Base-by-base conservation (phyloP, 2,113 vertebrate genomes). In the Rhynchomys soricoides region DNA sequence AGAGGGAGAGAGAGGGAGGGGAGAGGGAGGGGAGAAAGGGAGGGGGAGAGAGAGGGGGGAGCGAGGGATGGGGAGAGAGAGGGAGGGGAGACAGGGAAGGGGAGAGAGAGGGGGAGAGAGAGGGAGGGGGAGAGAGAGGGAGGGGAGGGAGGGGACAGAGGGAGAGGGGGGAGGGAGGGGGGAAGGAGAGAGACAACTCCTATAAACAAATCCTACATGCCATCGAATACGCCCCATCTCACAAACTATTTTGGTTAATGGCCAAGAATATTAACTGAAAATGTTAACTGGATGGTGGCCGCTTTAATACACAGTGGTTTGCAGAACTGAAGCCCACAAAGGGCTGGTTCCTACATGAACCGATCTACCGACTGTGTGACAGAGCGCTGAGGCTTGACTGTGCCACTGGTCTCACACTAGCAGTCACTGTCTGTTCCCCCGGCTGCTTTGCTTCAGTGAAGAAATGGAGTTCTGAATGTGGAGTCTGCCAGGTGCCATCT, bases 381-480 rank as follows among this genome's bases (percentile, higher is more conserved):
- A 7, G 40, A 7, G 22, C n/a, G 29, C 62, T 8, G 22, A 43
- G 57, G 21, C 34, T 74, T 50, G 43, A 16, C 57, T 37, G 5
- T 1, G 4, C 19, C n/a, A 57, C 8, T 31, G 50, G 5, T 19
- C 29, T 17, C 7, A 10, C n/a, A 83, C 71, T 50, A 15, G 21
- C n/a, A 45, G 50, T 77, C 29, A 57, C 78, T 24, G 43, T 31
- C 90, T 91, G 31, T 50, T 90, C 31, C 12, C 78, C 37, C 34
- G 22, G 45, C 82, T 91, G 29, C 57, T 97, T 89, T 74, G 22
- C 59, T 92, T 82, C 45, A 37, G 17, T 37, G 43, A 70, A 71
- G 34, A 93, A 95, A 88, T 88, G 21, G 15, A 50, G 71, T 82
- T 86, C 79, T 73, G 88, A 74, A 78, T 95, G 73, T 48, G 19